Percentiles rank a stretch among this genome's conserved stretches.
Evolutionary conservation across 2,113 vertebrate genomes (phyloP).

Genomic region (Petroica traversi): DNA sequence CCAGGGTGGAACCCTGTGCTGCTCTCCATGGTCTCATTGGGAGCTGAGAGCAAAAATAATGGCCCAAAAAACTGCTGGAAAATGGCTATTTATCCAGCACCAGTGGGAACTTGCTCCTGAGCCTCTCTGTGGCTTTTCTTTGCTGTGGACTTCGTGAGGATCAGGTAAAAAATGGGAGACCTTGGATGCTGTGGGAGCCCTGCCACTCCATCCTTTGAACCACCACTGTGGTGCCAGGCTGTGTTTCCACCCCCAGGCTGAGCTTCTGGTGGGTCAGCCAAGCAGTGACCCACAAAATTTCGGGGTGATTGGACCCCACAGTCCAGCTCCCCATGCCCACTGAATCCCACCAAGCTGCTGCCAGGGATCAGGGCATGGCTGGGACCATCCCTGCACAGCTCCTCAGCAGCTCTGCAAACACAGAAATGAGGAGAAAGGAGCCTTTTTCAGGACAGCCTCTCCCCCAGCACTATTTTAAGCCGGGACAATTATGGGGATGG

Average conservation of each 20-base stretch:
- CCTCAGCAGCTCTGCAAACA: neutral
- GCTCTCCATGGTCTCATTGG: fast-evolving
- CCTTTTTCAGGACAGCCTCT: neutral
- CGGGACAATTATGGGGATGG: fast-evolving
- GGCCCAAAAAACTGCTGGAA: neutral
- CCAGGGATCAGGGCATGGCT: fast-evolving
- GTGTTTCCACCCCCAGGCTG: neutral
- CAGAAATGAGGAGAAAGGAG: neutral
- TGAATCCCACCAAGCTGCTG: neutral
- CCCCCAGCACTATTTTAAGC: neutral
- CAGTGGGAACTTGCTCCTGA: neutral
- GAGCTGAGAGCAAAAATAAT: neutral
- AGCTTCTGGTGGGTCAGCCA: neutral
- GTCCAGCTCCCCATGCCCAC: neutral
- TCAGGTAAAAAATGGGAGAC: neutral
- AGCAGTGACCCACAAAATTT: neutral
- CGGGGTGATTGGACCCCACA: neutral
- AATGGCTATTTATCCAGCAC: neutral
- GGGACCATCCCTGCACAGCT: neutral
- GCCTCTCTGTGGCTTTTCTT: neutral
- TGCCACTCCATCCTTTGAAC: neutral
- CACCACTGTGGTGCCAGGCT: fast-evolving
- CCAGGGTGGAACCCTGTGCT: neutral
- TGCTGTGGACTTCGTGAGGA: neutral
- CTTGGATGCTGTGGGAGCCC: fast-evolving